Evolutionary conservation across 2,888 invertebrate species (phyloP).

Genomic region (Nephrocerus scutellatus): DNA sequence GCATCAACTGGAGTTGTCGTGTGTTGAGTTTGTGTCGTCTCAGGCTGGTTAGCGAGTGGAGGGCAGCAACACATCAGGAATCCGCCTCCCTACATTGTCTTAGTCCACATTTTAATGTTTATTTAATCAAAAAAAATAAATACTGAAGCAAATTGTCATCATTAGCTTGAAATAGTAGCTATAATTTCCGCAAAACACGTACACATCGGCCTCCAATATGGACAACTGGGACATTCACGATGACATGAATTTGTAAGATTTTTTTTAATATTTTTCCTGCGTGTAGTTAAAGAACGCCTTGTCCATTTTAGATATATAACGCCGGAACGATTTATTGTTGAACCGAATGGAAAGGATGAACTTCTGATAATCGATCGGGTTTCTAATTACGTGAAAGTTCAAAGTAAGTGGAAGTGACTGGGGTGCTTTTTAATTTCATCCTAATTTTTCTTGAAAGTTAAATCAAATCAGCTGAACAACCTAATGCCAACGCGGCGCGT

Average conservation of each 20-base stretch:
- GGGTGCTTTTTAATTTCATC: background rate
- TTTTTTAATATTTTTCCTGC: constrained; percentile 8
- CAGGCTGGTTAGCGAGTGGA: too few species aligned
- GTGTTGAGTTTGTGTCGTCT: too few species aligned
- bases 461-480: constrained; percentile 58
- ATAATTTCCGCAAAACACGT: too few species aligned
- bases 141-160: too few species aligned
- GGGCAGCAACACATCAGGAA: too few species aligned
- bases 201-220: too few species aligned
- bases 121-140: too few species aligned
- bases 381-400: constrained; percentile 62
- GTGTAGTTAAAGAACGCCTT: background rate
- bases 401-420: constrained; percentile 51
- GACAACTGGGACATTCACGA: constrained; percentile 57
- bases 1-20: too few species aligned
- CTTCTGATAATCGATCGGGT: constrained; percentile 79
- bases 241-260: constrained; percentile 67
- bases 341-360: constrained; percentile 68
- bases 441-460: constrained; percentile 36
- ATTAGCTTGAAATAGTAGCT: too few species aligned
- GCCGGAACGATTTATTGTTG: constrained; percentile 83
- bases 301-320: constrained; percentile 62
- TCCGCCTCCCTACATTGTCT: too few species aligned
- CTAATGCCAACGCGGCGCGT: constrained; percentile 61
- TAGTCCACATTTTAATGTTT: too few species aligned